Evolutionary conservation across 2,888 invertebrate species (phyloP), one percentile per base, ranked within the genome.

Genomic region (Corbicula japonica): DNA sequence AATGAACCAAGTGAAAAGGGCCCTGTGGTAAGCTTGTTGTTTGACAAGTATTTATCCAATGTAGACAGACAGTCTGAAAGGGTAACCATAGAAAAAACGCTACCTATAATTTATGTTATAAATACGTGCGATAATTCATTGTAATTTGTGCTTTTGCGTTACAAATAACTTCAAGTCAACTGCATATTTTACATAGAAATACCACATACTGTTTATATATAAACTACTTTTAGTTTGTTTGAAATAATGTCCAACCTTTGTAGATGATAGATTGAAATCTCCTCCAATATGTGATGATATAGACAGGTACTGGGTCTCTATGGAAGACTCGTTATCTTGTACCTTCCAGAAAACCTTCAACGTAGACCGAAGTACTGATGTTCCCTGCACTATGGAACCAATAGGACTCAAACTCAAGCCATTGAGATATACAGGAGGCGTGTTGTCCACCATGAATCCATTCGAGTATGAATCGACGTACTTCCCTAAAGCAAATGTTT

Each of bases 391-490:
- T n/a, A 46, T 54, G 18, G 62, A 74, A 10, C 81, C 85, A 35
- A 81, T 61, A 10, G 62, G 60, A 23, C 60, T 60, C 18, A 66
- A 66, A n/a, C 68, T 50, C 10, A 71, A 48, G 3, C 54, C 32
- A 1, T 18, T 46, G 2, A 8, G 12, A 30, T 72, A 66, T 1
- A 54, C 23, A 0, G 86, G 86, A 2, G 80, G 46, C 6, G 83
- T 73, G 18, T 44, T 68, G 56, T 87, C 87, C 26, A 86, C 78
- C 1, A 84, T 63, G 50, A 87, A 85, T 18, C 83, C 84, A 44
- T 84, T 75, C 0, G 87, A 87, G 15, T 69, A 63, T 18, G 77
- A 62, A 46, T 85, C 82, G 30, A 65, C 26, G 50, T 44, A 85
- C 62, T 63, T 68, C 15, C 85, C 85, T 85, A 30, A 15, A 72